Evolutionary conservation across 1,140 invertebrate species (phyloP).

Genomic region (Bombus sylvicola): DNA sequence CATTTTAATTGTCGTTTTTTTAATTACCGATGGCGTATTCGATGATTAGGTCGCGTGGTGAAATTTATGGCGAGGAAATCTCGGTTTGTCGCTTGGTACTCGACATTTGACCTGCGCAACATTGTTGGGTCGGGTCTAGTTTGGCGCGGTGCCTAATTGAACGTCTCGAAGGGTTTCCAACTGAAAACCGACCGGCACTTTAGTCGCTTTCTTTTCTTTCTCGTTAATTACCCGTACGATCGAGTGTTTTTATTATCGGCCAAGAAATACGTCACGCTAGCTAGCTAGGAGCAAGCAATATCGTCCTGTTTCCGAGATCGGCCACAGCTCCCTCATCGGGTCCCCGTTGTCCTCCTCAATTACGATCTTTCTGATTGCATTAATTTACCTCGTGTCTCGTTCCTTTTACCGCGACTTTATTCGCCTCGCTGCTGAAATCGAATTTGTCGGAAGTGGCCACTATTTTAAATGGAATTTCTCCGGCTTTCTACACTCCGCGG

Average conservation of each 20-base stretch:
- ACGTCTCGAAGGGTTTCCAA: constrained; percentile 62
- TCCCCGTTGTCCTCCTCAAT: constrained; percentile 26
- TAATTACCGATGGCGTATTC: constrained; percentile 34
- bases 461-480: constrained; percentile 16
- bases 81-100: constrained; percentile 58
- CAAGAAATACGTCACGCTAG: constrained; percentile 24
- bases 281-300: not conserved
- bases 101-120: constrained; percentile 60
- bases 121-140: constrained; percentile 47
- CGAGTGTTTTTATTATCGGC: constrained; percentile 48
- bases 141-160: constrained; percentile 68
- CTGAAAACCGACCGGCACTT: constrained; percentile 49
- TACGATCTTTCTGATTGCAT: constrained; percentile 25
- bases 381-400: not conserved
- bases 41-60: not conserved
- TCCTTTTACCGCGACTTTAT: not conserved
- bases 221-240: constrained; percentile 58
- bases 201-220: constrained; percentile 34
- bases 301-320: not conserved
- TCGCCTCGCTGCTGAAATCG: not conserved
- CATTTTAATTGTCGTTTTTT: constrained; percentile 14
- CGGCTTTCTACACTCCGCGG: not conserved
- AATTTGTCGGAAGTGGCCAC: not conserved
- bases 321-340: not conserved
- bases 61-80: constrained; percentile 57